Percentiles rank a stretch among this genome's conserved stretches.
Evolutionary conservation across 2,113 vertebrate species (phyloP).

Genomic region (Thinocorus orbignyianus): DNA sequence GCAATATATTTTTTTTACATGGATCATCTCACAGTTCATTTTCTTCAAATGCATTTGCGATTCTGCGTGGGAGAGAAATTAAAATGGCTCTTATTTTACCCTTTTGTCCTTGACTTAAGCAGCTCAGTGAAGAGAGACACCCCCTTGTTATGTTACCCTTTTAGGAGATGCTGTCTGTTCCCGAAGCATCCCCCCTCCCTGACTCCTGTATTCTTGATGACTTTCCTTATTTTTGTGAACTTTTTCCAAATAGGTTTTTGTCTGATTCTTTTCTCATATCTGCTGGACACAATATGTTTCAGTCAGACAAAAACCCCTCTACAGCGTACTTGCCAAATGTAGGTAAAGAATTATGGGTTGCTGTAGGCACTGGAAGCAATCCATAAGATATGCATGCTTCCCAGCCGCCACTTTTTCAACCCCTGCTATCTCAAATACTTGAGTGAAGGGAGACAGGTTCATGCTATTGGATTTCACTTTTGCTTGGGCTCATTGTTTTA

Average conservation of each 20-base stretch:
- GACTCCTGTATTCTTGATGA: not conserved
- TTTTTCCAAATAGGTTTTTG: not conserved
- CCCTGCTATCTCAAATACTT: not conserved
- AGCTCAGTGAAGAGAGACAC: not conserved
- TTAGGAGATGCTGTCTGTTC: not conserved
- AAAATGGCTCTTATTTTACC: not conserved
- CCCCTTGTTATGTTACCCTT: not conserved
- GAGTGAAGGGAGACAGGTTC: not conserved
- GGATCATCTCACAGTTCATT: constrained; percentile 18
- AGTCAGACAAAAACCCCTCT: not conserved
- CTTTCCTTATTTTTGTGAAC: not conserved
- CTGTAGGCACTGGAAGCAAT: not conserved
- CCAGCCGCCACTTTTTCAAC: not conserved
- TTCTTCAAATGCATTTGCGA: not conserved
- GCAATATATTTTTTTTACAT: constrained; percentile 18
- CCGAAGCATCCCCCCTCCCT: not conserved
- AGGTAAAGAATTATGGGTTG: not conserved
- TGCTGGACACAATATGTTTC: not conserved
- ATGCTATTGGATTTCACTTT: not conserved
- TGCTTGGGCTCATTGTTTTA: not conserved
- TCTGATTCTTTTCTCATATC: not conserved
- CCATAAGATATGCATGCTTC: not conserved
- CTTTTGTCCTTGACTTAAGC: not conserved
- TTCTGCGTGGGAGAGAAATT: not conserved
- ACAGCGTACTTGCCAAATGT: not conserved